Evolutionary conservation across 2,888 invertebrate genomes (phyloP).

Genomic region (Falcaria lacertinaria): DNA sequence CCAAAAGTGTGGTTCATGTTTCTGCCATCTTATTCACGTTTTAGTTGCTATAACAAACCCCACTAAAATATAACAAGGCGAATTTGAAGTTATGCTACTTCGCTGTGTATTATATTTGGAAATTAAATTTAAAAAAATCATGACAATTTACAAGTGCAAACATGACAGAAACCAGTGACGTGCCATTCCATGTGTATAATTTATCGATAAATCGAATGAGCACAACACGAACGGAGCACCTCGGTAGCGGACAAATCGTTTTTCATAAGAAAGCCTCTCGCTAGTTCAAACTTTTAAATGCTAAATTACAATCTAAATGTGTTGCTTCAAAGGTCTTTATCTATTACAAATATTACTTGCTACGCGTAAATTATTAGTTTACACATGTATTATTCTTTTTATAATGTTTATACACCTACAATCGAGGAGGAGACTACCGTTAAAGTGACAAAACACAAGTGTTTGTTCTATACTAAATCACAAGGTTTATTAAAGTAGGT

Average conservation of each 20-base stretch:
- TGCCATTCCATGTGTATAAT: background rate
- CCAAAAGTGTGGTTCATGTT: background rate
- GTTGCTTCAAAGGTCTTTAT: constrained; percentile 44
- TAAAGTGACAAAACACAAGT: constrained; percentile 20
- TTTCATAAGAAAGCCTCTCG: constrained; percentile 55
- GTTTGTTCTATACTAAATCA: constrained; percentile 32
- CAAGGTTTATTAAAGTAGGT: constrained; percentile 24
- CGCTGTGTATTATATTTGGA: too few species aligned
- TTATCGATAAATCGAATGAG: background rate
- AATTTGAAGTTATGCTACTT: too few species aligned
- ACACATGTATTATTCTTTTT: constrained; percentile 31
- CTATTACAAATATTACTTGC: constrained; percentile 37
- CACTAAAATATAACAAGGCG: too few species aligned
- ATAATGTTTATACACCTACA: constrained; percentile 28
- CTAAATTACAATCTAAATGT: constrained; percentile 52
- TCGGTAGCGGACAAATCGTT: constrained; percentile 22
- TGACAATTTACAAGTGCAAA: too few species aligned
- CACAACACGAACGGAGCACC: constrained; percentile 6
- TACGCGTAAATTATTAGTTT: constrained; percentile 39
- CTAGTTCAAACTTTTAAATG: constrained; percentile 51
- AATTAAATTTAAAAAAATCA: too few species aligned
- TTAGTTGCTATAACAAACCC: too few species aligned
- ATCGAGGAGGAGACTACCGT: constrained; percentile 26
- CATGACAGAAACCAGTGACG: background rate
- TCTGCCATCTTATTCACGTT: too few species aligned